Base-by-base conservation (phyloP, 2,888 invertebrate genomes). In the Megaustenia siamemsis region DNA sequence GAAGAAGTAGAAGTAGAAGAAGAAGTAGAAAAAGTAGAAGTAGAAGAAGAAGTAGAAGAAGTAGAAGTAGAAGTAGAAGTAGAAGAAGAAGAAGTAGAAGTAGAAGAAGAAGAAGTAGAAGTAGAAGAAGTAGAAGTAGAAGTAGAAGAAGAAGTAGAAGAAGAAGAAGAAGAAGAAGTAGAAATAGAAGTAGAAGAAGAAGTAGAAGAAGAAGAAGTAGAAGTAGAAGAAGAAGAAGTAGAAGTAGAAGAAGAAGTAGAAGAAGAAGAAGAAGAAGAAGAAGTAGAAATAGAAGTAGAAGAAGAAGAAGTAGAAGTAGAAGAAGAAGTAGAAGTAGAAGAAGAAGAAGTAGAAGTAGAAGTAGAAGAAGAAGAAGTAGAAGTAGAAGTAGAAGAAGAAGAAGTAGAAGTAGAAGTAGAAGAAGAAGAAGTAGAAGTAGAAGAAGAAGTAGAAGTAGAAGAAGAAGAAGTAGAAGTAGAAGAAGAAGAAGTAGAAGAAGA, bases 271-370 rank as follows among this genome's bases (percentile, higher is more conserved):
- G 40, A 24, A 40, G n/a, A 32, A 40, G 24, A 69, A 40, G 40
- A 69, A 40, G 40, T 90, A 94, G 94, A 90, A 88, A n/a, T n/a
- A n/a, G 88, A 69, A 60, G 43, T 21, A 87, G 86, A 82, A 89
- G 90, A 75, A 87, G 89, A 12, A 89, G 95, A 87, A 94, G 94
- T 3, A 92, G 94, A 84, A 92, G 40, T 32, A 40, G 40, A 69
- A 40, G 40, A 69, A 40, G 40, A 24, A 40, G n/a, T 6, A 40
- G 24, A 69, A 40, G 40, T 32, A 40, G 40, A 90, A 94, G 94
- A 90, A 88, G 99, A 49, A 99, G 99, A 92, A 97, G 97, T 91
- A 96, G 96, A 0, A 95, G 98, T 0, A 98, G 98, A n/a, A n/a
- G n/a, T n/a, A n/a, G n/a, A n/a, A n/a, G n/a, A n/a, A n/a, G n/a